phyloP scores from a whole-genome alignment of 2,113 vertebrate genomes.

The Thomomys bottae region DNA sequence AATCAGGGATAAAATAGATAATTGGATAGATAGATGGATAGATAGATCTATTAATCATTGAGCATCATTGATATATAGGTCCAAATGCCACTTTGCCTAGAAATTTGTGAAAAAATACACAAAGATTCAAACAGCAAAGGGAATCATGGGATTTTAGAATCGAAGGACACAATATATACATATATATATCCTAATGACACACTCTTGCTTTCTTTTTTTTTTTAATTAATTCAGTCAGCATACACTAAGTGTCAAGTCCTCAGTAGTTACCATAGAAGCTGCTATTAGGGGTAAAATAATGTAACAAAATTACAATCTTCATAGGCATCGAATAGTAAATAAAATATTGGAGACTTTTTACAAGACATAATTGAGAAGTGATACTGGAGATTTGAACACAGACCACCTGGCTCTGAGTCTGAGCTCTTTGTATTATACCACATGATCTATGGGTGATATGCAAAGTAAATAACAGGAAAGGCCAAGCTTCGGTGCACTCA shows the following conservation, averaged over 20 bases:
- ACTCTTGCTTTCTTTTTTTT: background rate
- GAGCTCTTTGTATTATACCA: background rate
- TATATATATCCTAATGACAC: background rate
- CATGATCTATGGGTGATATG: background rate
- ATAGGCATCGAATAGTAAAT: background rate
- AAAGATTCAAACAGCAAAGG: background rate
- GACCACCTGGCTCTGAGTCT: background rate
- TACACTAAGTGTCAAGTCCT: background rate
- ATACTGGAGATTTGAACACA: background rate
- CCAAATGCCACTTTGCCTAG: slow-evolving; percentile 33
- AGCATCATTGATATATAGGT: background rate
- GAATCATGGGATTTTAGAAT: background rate
- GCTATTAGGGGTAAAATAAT: background rate
- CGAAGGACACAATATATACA: slow-evolving; percentile 11
- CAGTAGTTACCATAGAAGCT: background rate
- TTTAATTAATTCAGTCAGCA: background rate
- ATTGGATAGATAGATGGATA: too few species aligned
- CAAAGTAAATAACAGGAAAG: slow-evolving; percentile 22
- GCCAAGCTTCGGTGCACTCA: background rate
- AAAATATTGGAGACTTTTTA: background rate
- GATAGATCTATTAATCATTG: too few species aligned
- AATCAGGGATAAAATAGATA: background rate
- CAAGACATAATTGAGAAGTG: background rate
- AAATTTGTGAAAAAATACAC: slow-evolving; percentile 22
- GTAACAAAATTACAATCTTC: background rate